Base-by-base conservation (phyloP, 2,888 invertebrate genomes). In the Lepeophtheirus nordmannii region DNA sequence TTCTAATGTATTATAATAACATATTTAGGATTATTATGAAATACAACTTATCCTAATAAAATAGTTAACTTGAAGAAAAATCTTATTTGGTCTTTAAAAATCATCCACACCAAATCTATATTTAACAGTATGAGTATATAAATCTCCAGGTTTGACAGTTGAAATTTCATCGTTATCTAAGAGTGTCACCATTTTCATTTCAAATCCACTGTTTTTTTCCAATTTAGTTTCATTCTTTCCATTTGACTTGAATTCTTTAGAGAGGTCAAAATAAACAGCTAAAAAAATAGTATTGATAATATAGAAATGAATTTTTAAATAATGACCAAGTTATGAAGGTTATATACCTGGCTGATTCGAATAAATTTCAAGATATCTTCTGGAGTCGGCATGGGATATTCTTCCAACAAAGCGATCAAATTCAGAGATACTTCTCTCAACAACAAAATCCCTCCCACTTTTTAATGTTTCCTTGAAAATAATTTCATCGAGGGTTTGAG, bases 271-370 rank as follows among this genome's bases (percentile, higher is more conserved):
- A 46, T 46, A 17, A 14, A 46, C n/a, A 8, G 17, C 53, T 46
- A 46, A n/a, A 17, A n/a, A 46, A 46, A n/a, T 2, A 30, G 30
- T 30, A 30, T 5, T 30, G 7, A 30, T 30, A 30, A 30, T 30
- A 30, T 7, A n/a, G 30, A 30, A 30, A 30, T 30, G 30, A 30
- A 30, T 7, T 7, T 7, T 8, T 8, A 5, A 46, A 46, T 46
- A 46, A 30, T 30, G 30, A 30, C 30, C 30, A 30, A 30, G 30
- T 46, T 46, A 8, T 5, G 14, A 2, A n/a, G 53, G 17, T 17
- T 46, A n/a, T n/a, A n/a, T 17, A 46, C 53, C 53, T n/a, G 53
- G 53, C 53, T 46, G 53, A 46, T 46, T 46, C 1, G 53, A 46
- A 46, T 46, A 46, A 2, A 46, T 8, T 46, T 46, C 53, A 14